These are phyloP conservation scores for Anadara kagoshimensis DNA, from an alignment of 1,140 invertebrate genomes.

Conservation along the genomic window DNA sequence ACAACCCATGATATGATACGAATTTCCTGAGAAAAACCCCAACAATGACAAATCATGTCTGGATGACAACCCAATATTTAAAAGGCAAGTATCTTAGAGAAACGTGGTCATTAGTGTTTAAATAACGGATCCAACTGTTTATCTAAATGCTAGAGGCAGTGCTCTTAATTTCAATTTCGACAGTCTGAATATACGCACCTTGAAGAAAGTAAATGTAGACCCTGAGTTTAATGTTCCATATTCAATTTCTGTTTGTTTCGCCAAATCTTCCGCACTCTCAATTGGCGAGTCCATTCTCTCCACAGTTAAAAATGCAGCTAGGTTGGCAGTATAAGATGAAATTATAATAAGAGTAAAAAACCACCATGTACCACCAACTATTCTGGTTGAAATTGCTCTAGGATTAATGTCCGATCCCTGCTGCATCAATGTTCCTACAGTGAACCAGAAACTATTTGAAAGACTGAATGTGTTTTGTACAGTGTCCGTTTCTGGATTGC, in stretches of 20 bases:
- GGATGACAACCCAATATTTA: no score
- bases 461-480: conserved; percentile 80
- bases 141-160: no score
- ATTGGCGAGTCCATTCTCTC: conserved; percentile 98
- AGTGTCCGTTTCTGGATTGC: conserved; percentile 76
- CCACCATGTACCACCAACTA: conserved; percentile 89
- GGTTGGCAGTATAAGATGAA: conserved; percentile 97
- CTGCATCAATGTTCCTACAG: conserved; percentile 74
- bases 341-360: conserved; percentile 99
- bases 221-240: conserved; percentile 95
- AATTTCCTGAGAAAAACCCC: no score
- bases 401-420: conserved; percentile 73
- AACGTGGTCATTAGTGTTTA: no score
- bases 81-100: no score
- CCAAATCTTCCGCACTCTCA: conserved; percentile 94
- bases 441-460: conserved; percentile 75
- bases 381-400: conserved; percentile 68
- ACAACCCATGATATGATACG: no score
- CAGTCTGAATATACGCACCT: conserved; percentile 77
- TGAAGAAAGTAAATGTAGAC: conserved; percentile 97
- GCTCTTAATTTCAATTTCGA: not conserved
- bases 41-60: no score
- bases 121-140: no score
- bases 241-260: conserved; percentile 93
- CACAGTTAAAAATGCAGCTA: conserved; percentile 98